These are phyloP conservation scores for Diaperis boleti DNA, from an alignment of 2,888 invertebrate species.

Conservation along the genomic window DNA sequence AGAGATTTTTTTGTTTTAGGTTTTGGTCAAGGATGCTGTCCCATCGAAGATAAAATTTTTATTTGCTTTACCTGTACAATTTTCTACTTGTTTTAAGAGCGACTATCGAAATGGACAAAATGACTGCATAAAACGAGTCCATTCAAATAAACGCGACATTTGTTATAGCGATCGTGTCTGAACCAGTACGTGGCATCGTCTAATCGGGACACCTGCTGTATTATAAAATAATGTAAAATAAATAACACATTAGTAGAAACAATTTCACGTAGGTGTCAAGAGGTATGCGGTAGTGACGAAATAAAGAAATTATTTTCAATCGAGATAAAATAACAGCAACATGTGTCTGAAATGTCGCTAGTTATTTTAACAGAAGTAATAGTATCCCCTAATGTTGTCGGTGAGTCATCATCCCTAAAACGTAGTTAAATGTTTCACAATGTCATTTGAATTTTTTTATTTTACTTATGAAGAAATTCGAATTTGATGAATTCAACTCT, in stretches of 20 bases:
- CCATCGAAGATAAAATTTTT: background rate
- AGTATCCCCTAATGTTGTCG: no score
- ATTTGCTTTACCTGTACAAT: no score
- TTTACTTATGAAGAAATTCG: no score
- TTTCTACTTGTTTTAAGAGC: background rate
- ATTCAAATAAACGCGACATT: background rate
- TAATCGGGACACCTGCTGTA: background rate
- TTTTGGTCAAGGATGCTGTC: background rate
- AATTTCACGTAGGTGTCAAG: constrained; percentile 1
- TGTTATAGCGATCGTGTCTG: background rate
- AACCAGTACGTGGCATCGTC: background rate
- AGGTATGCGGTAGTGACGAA: constrained; percentile 13
- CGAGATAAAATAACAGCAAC: background rate
- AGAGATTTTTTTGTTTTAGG: background rate
- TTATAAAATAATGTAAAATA: constrained; percentile 1
- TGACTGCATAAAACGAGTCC: background rate
- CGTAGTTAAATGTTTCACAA: no score
- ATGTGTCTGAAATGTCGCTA: background rate
- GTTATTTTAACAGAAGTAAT: background rate
- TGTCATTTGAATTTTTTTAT: no score
- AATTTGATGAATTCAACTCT: no score
- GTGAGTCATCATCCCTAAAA: no score
- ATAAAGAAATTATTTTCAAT: constrained; percentile 1
- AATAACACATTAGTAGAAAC: background rate
- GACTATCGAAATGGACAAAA: no score